These are phyloP conservation scores for Rhegmatorhina hoffmannsi DNA, from an alignment of 2,113 vertebrate species.

Conservation along the genomic window DNA sequence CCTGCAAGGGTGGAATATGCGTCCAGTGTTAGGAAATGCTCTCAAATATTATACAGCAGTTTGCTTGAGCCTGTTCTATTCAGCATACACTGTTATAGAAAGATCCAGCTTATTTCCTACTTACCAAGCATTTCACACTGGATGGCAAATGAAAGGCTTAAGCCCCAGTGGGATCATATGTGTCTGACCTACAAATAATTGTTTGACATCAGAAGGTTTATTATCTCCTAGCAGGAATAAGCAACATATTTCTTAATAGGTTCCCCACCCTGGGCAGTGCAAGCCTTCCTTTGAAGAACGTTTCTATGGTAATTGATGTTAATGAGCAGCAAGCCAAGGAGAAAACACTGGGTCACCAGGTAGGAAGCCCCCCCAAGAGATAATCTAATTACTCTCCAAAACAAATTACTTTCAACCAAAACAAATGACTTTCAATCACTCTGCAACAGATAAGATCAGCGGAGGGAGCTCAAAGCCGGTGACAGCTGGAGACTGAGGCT, in stretches of 20 bases:
- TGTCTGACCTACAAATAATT: slow-evolving; percentile 56
- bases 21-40: not conserved
- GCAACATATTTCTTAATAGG: slow-evolving; percentile 49
- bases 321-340: slow-evolving; percentile 63
- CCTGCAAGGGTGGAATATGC: not conserved
- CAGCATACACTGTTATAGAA: fast-evolving
- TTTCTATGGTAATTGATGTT: slow-evolving; percentile 76
- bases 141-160: slow-evolving; percentile 7
- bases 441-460: slow-evolving; percentile 66
- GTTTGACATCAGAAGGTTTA: slow-evolving; percentile 65
- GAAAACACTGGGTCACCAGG: slow-evolving; percentile 67
- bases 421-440: slow-evolving; percentile 75
- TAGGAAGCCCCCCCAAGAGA: slow-evolving; percentile 68
- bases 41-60: not conserved
- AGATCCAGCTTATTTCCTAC: slow-evolving; percentile 6
- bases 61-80: not conserved
- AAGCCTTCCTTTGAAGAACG: slow-evolving; percentile 68
- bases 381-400: slow-evolving; percentile 72
- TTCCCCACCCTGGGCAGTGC: slow-evolving; percentile 27
- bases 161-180: not conserved
- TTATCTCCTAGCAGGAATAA: slow-evolving; percentile 43
- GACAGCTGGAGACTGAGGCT: slow-evolving; percentile 62
- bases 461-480: slow-evolving; percentile 38
- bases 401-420: slow-evolving; percentile 78
- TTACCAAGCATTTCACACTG: not conserved